Evolutionary conservation across 2,888 invertebrate genomes (phyloP), one percentile per base, ranked within the genome.

Genomic region (Elmis aenea): DNA sequence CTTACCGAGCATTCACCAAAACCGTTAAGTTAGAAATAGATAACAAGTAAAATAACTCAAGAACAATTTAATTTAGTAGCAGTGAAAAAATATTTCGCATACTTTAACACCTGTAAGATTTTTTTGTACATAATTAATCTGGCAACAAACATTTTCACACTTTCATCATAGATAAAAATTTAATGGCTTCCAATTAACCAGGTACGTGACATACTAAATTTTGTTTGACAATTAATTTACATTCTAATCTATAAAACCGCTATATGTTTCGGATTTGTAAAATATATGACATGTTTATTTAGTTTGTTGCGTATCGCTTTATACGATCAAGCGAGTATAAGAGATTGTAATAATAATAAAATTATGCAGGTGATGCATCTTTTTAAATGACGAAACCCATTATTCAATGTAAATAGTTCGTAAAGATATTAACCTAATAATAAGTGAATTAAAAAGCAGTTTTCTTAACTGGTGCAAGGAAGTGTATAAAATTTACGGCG

Each of bases 391-490:
- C n/a, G n/a, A n/a, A n/a, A n/a, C n/a, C n/a, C n/a, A n/a, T n/a
- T n/a, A n/a, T n/a, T n/a, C n/a, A n/a, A n/a, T n/a, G n/a, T n/a
- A n/a, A n/a, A 26, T 31, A 32, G 32, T 34, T 30, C 30, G 10
- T 23, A 31, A 32, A 32, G 26, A 32, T 42, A 45, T 42, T 41
- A 42, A 38, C 41, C 27, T 26, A 30, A 36, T 39, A 46, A 40
- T n/a, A n/a, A 22, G 20, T 27, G 39, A 39, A 39, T 43, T 39
- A 44, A 45, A 45, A 45, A 40, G 32, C 38, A 33, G 26, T 47
- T 44, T 34, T 37, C 33, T 10, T 26, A 43, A 30, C 42, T 34
- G 46, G 34, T 42, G 42, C 42, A 42, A 42, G 42, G 44, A 44
- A 47, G 39, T 36, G 27, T 12, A 32, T 28, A 32, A 42, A 41